Evolutionary conservation across 2,888 invertebrate genomes (phyloP), one percentile per base, ranked within the genome.

Genomic region (Apodemia duryi): DNA sequence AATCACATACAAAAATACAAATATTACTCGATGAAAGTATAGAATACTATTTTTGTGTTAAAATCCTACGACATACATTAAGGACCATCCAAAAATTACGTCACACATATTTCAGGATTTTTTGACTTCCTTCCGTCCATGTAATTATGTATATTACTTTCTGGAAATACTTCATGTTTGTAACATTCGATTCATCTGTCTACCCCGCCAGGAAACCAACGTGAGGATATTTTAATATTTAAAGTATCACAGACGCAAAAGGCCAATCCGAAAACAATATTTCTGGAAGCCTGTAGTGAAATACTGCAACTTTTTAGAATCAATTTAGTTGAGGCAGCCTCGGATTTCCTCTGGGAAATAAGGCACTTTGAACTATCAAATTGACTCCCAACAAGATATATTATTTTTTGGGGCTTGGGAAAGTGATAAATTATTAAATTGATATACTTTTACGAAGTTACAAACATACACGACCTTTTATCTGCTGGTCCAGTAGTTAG

Each of bases 321-420:
- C 72, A 72, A 70, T 73, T 72, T 72, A 65, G 67, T 63, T 67
- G 64, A 66, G 66, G 65, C 66, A 63, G 68, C 63, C 64, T 65
- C 57, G 66, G 67, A 73, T 73, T 77, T 79, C 84, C 82, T 76
- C 64, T 62, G 82, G 84, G 83, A 85, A 85, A 85, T 83, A 83
- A 80, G 75, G 73, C 74, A 78, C 77, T 79, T 80, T 75, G 75
- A 78, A 78, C 78, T 80, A 79, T 76, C 75, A 75, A 80, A 85
- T 83, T 78, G 80, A 81, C 68, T 61, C 63, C 38, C 57, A 29
- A 57, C 57, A 57, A 57, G 57, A 41, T 61, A 38, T 41, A 61
- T 61, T 61, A 61, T 61, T 43, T 32, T 43, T n/a, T 61, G 41
- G 41, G 61, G 6, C 61, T 61, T 10, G n/a, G 38, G 10, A 38